Conservation (phyloP, 2,113 vertebrate genomes). For the Cyphomyrus discorhynchus region DNA sequence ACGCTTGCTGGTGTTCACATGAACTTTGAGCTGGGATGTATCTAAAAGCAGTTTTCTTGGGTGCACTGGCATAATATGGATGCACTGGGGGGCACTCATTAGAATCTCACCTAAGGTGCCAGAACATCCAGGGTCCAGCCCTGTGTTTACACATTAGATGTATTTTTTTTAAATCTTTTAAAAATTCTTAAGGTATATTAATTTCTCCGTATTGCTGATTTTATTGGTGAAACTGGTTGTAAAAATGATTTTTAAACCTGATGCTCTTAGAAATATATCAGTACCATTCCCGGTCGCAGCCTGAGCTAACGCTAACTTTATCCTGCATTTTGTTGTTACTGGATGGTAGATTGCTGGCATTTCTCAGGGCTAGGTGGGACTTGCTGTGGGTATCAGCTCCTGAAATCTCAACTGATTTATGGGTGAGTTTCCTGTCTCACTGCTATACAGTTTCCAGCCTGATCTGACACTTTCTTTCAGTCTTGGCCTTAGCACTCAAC, state of each 20-base stretch:
- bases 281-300: not conserved
- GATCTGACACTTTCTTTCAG: conserved; percentile 2
- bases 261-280: not conserved
- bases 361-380: not conserved
- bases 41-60: not conserved
- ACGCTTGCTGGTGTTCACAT: not conserved
- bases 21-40: not conserved
- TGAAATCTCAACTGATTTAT: not conserved
- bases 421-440: not conserved
- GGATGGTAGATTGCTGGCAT: not conserved
- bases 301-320: not conserved
- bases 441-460: not conserved
- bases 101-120: not conserved
- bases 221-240: not conserved
- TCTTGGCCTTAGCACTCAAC: not conserved
- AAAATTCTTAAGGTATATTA: not conserved
- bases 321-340: not conserved
- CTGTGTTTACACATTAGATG: not conserved
- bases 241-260: not conserved
- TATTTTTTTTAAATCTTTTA: not conserved
- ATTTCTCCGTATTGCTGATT: not conserved
- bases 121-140: not conserved
- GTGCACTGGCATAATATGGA: not conserved
- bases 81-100: no score
- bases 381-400: not conserved